Base-by-base conservation (phyloP, 1,140 invertebrate species). In the Drosophila navojoa region DNA sequence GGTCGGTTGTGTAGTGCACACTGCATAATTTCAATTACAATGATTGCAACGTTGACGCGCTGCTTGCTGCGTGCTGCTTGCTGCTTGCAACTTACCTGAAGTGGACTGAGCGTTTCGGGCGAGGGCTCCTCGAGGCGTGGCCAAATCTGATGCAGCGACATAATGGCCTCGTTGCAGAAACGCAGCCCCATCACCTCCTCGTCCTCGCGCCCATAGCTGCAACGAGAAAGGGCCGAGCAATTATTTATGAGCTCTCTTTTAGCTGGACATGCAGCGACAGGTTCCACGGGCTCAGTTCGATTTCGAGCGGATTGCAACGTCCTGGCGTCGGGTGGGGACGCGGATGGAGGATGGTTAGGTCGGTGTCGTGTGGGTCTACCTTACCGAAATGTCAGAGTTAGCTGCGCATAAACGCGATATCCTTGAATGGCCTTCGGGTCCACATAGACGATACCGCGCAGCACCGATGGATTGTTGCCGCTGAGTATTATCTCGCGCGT, bases 161-260 rank as follows among this genome's bases (percentile, higher is more conserved):
- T 96, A 72, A 97, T 95, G 42, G 97, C 96, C 92, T 98, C 97
- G 89, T 98, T 98, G 93, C 96, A 97, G 92, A 98, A 98, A 90
- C 97, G 96, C 64, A 98, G 92, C 0, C 97, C 97, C 96, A 98
- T 97, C 11, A 98, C 96, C 92, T 98, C 97, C 90, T 98, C 97
- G 90, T 98, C 97, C 93, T 98, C 97, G 40, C 97, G 93, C 0
- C 97, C 97, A 85, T 98, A 98, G 59, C 97, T 96, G 86, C 1
- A 79, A 47, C 22, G 63, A 68, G 10, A 44, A 42, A 13, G 40
- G 29, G 50, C 11, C 22, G 25, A 25, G 11, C 35, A 60, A 66
- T 76, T 69, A 69, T 49, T 61, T 57, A 44, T 73, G 44, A 47
- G 50, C 40, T 40, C 29, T 53, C 44, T 0, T 25, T 25, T 27